Evolutionary conservation across 1,140 invertebrate genomes (phyloP).

Genomic region (Heliothis virescens): DNA sequence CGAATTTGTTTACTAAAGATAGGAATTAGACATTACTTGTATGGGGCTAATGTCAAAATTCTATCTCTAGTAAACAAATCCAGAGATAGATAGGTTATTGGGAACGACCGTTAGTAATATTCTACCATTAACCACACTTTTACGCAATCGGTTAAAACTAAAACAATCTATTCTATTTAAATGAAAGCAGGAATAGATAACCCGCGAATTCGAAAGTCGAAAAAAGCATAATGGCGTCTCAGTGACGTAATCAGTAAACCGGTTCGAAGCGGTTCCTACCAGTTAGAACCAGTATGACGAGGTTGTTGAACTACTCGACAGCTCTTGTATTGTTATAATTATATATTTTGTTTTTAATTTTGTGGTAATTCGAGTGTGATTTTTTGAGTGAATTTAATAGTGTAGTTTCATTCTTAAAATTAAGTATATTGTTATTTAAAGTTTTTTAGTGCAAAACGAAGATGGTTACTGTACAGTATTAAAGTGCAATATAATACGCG

Average conservation of each 20-base stretch:
- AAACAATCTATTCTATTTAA: too few relatives aligned
- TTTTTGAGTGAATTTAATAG: background rate
- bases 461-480: too few relatives aligned
- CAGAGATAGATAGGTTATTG: too few relatives aligned
- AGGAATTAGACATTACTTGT: too few relatives aligned
- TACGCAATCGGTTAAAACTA: too few relatives aligned
- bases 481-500: too few relatives aligned
- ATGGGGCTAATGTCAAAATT: too few relatives aligned
- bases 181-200: background rate
- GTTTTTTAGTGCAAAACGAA: too few relatives aligned
- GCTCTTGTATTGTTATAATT: background rate
- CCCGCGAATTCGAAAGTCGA: conserved; percentile 13
- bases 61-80: too few relatives aligned
- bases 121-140: too few relatives aligned
- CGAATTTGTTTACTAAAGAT: too few relatives aligned
- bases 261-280: conserved; percentile 25
- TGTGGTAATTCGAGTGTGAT: background rate
- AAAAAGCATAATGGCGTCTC: conserved; percentile 17
- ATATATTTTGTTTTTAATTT: background rate
- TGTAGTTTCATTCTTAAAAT: background rate
- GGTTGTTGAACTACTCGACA: conserved; percentile 28
- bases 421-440: background rate
- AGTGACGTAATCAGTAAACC: conserved; percentile 27
- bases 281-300: conserved; percentile 12
- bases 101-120: too few relatives aligned